These are phyloP conservation scores for Lithophane leautieri DNA, from an alignment of 2,888 invertebrate genomes.

Conservation along the genomic window DNA sequence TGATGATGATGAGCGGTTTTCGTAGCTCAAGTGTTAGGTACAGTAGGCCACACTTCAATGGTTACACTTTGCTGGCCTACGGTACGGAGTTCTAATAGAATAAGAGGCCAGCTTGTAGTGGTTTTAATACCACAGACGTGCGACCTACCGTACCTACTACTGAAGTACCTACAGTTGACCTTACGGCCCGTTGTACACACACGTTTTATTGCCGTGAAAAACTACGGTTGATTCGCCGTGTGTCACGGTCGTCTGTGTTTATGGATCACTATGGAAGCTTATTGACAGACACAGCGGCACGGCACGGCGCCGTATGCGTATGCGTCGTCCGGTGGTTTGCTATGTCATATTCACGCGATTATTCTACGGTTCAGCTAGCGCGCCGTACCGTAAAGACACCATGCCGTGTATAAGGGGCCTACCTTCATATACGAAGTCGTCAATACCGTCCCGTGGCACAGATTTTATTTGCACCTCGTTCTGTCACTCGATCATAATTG, in stretches of 20 bases:
- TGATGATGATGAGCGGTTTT: neutral
- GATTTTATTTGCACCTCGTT: slow-evolving; percentile 44
- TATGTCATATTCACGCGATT: neutral
- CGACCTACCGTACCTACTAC: neutral
- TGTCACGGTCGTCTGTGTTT: no score
- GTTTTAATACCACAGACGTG: neutral
- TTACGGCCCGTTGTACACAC: neutral
- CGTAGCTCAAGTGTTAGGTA: no score
- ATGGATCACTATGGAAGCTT: neutral
- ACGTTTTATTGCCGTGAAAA: neutral
- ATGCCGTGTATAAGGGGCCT: neutral
- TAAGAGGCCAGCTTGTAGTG: no score
- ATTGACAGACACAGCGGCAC: neutral
- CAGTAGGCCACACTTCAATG: no score
- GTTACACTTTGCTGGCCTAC: no score
- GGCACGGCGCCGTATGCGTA: no score
- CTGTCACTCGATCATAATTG: slow-evolving; percentile 54
- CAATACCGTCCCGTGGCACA: neutral
- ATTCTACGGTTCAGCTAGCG: neutral
- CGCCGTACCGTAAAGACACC: neutral
- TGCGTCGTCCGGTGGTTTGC: neutral
- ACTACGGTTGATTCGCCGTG: neutral
- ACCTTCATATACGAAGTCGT: neutral
- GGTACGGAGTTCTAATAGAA: neutral
- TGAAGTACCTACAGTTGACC: neutral